Evolutionary conservation across 2,888 invertebrate species (phyloP), one percentile per base, ranked within the genome.

Genomic region (Electrophaes corylata): DNA sequence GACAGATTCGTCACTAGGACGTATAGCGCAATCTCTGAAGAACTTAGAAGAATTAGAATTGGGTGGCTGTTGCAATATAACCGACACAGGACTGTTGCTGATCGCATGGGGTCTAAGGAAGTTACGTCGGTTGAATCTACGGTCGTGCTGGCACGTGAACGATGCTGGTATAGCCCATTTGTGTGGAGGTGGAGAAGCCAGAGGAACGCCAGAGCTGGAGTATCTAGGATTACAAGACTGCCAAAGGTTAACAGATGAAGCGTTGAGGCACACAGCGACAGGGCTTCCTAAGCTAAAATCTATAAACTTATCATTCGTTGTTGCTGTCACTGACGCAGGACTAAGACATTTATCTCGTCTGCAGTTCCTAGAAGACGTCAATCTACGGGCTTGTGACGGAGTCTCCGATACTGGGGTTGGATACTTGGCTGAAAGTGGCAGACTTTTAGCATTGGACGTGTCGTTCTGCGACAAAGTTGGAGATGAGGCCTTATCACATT

Each of bases 391-490:
- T 58, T 98, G 98, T 92, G 98, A 98, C 90, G 98, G 97, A 79
- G 96, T 98, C 53, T 96, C 97, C 18, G 98, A 98, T 83, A 95
- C 95, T 40, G 98, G 98, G 18, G 96, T 98, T 91, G 97, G 96
- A 16, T 97, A 97, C 79, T 92, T 98, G 49, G 97, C 98, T 0
- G 98, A 98, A 79, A 97, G 97, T 26, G 97, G 97, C 31, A 93
- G 96, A 64, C 94, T 98, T 66, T 93, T 95, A 14, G 95, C 96
- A 4, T 88, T 98, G 63, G 98, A 98, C 84, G 97, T 98, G 4
- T 98, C 98, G 61, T 98, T 98, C 85, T 98, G 98, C 92, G 98
- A 98, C 90, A 98, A 98, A 89, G 96, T 98, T 71, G 96, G 97
- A 57, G 98, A 98, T 82, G 96, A 96, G 79, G 97, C 97, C 0